Evolutionary conservation across 2,113 vertebrate species (phyloP).

Genomic region (Haliaeetus leucogaster): DNA sequence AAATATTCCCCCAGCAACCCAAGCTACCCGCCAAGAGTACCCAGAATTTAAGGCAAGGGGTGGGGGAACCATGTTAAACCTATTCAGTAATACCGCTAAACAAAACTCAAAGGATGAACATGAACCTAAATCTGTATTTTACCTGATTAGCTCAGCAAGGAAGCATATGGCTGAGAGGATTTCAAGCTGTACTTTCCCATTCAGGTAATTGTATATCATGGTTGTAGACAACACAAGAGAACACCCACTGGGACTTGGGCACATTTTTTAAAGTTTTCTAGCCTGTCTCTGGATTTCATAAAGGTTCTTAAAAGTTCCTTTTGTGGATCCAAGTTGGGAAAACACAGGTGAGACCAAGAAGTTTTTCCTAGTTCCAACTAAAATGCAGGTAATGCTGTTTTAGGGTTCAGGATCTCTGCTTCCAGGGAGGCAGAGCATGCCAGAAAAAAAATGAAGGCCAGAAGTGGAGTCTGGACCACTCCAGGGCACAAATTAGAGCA

Average conservation of each 20-base stretch:
- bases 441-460: background rate
- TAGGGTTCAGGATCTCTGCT: background rate
- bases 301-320: background rate
- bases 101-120: background rate
- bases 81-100: background rate
- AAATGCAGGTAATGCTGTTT: background rate
- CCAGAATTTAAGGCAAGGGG: slow-evolving; percentile 4
- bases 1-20: slow-evolving; percentile 52
- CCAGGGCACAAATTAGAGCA: background rate
- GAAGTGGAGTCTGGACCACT: background rate
- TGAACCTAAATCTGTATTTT: background rate
- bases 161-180: background rate
- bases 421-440: background rate
- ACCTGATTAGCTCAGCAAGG: background rate
- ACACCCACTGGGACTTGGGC: background rate
- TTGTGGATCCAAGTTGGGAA: background rate
- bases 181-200: background rate
- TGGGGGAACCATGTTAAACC: background rate
- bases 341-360: background rate
- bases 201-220: background rate
- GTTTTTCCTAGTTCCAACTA: background rate
- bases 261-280: background rate
- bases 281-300: background rate
- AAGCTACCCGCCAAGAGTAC: slow-evolving; percentile 3
- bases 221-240: background rate